Conservation (phyloP, 2,797 vertebrate species). For the Oreochromis mossambicus region DNA sequence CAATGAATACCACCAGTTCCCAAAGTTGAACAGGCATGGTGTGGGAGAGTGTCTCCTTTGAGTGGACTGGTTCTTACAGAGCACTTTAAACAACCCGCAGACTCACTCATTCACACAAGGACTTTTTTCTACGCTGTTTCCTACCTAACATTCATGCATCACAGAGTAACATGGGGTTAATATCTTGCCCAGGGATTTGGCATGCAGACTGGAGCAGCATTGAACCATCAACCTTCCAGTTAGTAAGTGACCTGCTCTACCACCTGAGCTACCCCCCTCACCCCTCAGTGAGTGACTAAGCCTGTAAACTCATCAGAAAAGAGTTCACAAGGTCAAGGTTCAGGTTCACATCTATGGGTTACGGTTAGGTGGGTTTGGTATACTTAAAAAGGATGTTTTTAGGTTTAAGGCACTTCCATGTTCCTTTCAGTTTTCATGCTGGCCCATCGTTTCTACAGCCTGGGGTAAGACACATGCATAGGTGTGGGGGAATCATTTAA, state of each 20-base stretch:
- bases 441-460: neutral
- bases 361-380: neutral
- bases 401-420: neutral
- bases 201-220: neutral
- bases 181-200: neutral
- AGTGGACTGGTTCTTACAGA: neutral
- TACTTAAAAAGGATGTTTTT: neutral
- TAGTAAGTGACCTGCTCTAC: neutral
- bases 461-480: rapidly evolving
- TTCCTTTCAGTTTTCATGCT: neutral
- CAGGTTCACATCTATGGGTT: rapidly evolving
- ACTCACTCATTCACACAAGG: rapidly evolving
- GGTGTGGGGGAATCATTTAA: rapidly evolving
- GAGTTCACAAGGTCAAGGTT: neutral
- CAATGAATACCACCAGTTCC: rapidly evolving
- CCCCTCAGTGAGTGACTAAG: neutral
- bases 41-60: neutral
- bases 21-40: neutral
- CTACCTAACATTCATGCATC: neutral
- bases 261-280: neutral
- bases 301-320: rapidly evolving
- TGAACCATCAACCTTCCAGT: neutral
- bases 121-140: neutral
- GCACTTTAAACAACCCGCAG: neutral
- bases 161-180: neutral